Evolutionary conservation across 2,797 vertebrate species (phyloP), one percentile per base, ranked within the genome.

Genomic region (Ataeniobius toweri): DNA sequence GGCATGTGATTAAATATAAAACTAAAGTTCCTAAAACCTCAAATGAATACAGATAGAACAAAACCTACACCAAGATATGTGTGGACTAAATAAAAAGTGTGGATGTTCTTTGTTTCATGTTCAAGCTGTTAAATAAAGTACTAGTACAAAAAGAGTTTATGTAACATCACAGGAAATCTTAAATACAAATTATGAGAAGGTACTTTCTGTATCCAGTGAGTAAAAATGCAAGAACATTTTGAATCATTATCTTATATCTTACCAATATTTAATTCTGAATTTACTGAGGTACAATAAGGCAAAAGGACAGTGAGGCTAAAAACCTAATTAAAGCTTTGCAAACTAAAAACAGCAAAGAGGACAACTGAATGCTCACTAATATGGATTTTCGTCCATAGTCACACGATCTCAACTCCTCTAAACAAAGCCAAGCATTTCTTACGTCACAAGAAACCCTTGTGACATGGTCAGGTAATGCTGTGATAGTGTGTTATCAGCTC

Each of bases 401-500:
- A 58, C 65, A 26, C 6, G 13, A n/a, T 69, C 41, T 48, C 26
- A 50, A 50, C 28, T 46, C 28, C 50, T 61, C 20, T 24, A 46
- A 78, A 73, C 6, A 24, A 68, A 68, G 20, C 65, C 65, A 68
- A 68, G 24, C 65, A 24, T 53, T 65, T 36, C 36, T 53, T 13
- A 41, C 50, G 22, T 55, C 63, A 53, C n/a, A 26, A 41, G 28
- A 68, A 53, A 13, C 36, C 74, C 24, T 76, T 68, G 63, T 53
- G 31, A 68, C 31, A 5, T 44, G 31, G 10, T 55, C 36, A 76
- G 16, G 24, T 55, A 31, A 68, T 55, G 63, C 31, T 69, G 24
- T 50, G 14, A 56, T 53, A 44, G 20, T 10, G 2, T 12, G 0
- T 41, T 44, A n/a, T 44, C 12, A 44, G 65, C 22, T 68, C 22